A percentile compares a stretch with the other conserved stretches of the same genome.
Conservation (phyloP, 2,113 vertebrate genomes). For the Sterrhoptilus dennistouni region DNA sequence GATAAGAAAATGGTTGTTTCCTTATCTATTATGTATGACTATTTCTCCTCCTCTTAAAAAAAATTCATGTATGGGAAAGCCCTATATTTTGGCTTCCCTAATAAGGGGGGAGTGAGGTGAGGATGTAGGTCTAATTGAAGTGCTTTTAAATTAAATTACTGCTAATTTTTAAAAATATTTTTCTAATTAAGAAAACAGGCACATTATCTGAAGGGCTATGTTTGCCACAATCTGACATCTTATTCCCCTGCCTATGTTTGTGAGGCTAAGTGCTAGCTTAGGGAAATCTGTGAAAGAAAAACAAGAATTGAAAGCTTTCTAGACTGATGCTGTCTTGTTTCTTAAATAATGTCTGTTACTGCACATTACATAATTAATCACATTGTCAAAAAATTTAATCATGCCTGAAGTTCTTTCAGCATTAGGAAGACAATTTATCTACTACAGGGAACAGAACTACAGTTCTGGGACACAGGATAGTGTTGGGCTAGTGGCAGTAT, state of each 20-base stretch:
- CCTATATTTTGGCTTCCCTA: background rate
- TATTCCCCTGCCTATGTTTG: background rate
- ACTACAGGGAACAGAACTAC: background rate
- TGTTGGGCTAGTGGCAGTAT: background rate
- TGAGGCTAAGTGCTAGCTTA: background rate
- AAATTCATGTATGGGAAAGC: background rate
- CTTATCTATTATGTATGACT: background rate
- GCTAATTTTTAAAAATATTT: background rate
- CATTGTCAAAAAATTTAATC: background rate
- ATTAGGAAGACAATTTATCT: background rate
- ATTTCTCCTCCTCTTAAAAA: background rate
- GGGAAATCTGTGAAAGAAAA: background rate
- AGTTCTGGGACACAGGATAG: background rate
- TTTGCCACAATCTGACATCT: background rate
- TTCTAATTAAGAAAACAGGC: background rate
- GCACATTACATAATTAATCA: background rate
- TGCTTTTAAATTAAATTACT: background rate
- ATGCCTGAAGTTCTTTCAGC: background rate
- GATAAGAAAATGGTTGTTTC: background rate
- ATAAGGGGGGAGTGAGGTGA: accelerated
- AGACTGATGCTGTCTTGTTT: background rate
- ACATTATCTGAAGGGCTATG: background rate
- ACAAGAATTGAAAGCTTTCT: background rate
- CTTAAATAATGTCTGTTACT: background rate
- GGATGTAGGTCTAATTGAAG: background rate